Evolutionary conservation across 2,888 invertebrate genomes (phyloP), one percentile per base, ranked within the genome.

Genomic region (Acrocera orbiculus): DNA sequence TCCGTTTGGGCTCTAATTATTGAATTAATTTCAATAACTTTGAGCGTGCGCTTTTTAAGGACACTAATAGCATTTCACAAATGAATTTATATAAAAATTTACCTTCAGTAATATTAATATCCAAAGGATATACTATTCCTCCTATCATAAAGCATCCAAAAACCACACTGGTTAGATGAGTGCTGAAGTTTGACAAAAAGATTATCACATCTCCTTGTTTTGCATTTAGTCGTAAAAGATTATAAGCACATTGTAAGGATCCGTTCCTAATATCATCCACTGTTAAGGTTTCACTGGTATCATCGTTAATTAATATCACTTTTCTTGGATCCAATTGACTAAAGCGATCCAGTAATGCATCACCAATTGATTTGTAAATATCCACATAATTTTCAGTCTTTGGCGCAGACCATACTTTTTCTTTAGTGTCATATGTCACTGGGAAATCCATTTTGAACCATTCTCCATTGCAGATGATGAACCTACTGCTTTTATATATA

Each of bases 71-170:
- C n/a, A n/a, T n/a, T n/a, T n/a, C n/a, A n/a, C n/a, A n/a, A n/a
- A n/a, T n/a, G n/a, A n/a, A n/a, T n/a, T n/a, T n/a, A 19, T 19
- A 6, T 19, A 19, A 5, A 16, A 29, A 27, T 8, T 34, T 27
- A 23, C 35, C 35, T 22, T 32, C 32, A 5, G 27, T 31, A 10
- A 19, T 33, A 9, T 23, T 10, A 6, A 30, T 23, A 28, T 38
- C 38, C 3, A 34, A 5, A 8, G 34, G 34, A 22, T 19, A 11
- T 6, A 29, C 14, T 5, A 29, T 15, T 8, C 29, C 29, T n/a
- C 34, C 34, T 17, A 34, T 24, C 7, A 25, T n/a, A 29, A 19
- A 24, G 15, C 24, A 29, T 10, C 25, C 34, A 29, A 23, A 29
- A 17, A 34, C 25, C n/a, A n/a, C n/a, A n/a, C n/a, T 24, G 6